phyloP scores from a whole-genome alignment of 1,140 invertebrate genomes.

The Portunus trituberculatus region DNA sequence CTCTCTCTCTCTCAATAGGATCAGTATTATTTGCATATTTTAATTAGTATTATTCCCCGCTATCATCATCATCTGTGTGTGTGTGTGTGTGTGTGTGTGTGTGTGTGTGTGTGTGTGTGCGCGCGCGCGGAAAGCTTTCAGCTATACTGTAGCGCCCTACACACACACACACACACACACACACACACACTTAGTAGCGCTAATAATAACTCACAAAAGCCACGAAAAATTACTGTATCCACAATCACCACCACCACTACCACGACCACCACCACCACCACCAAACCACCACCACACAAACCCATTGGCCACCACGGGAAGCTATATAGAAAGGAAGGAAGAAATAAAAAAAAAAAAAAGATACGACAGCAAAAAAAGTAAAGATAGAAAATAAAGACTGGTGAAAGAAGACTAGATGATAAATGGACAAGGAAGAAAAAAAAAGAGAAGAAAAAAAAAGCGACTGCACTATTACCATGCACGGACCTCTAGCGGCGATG shows the following conservation, averaged over 20 bases:
- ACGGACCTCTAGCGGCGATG: conserved; percentile 6
- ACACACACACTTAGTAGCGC: neutral
- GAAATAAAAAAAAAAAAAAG: neutral
- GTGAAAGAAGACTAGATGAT: neutral
- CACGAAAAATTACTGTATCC: neutral
- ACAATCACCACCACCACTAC: neutral
- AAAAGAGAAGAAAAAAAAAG: neutral
- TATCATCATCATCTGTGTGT: neutral
- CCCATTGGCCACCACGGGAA: neutral
- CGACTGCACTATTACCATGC: neutral
- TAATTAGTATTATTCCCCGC: neutral
- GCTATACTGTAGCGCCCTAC: too few species aligned
- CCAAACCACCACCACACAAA: neutral
- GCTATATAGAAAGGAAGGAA: neutral
- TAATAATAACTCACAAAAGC: neutral
- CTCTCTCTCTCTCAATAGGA: too few species aligned
- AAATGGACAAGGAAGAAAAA: neutral
- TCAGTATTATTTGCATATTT: too few species aligned
- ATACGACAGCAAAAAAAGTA: neutral
- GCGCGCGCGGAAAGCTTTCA: too few species aligned
- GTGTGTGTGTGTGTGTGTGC: neutral
- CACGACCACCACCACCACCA: neutral
- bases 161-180: neutral
- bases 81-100: conserved; percentile 20
- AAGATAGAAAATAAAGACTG: neutral